phyloP scores from a whole-genome alignment of 2,113 vertebrate genomes.

The Corythaeola cristata region DNA sequence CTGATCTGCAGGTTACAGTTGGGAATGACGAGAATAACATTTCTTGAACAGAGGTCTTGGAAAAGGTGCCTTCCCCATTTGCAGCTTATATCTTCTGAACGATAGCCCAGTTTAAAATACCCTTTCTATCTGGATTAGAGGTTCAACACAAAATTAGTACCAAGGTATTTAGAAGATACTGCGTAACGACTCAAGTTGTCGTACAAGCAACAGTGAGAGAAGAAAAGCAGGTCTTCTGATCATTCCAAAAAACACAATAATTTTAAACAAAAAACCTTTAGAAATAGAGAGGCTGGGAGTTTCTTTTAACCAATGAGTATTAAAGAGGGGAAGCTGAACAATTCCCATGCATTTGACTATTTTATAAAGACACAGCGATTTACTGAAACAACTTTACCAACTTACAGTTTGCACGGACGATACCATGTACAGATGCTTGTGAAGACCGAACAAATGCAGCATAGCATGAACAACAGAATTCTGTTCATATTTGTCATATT shows the following conservation, averaged over 20 bases:
- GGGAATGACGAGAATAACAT: not conserved
- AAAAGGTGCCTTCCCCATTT: not conserved
- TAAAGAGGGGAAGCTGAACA: not conserved
- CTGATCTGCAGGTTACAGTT: not conserved
- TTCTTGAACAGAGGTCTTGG: not conserved
- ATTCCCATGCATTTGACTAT: not conserved
- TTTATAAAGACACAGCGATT: not conserved
- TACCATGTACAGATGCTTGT: accelerated
- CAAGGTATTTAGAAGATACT: not conserved
- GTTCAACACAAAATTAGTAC: not conserved
- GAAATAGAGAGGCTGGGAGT: not conserved
- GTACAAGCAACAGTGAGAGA: not conserved
- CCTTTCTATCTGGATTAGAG: not conserved
- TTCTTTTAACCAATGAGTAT: not conserved
- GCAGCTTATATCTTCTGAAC: not conserved
- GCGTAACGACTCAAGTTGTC: not conserved
- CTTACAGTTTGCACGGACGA: accelerated
- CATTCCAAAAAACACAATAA: not conserved
- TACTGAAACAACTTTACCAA: not conserved
- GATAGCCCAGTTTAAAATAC: not conserved
- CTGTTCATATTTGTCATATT: not conserved
- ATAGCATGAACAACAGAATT: not conserved
- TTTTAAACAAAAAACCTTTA: not conserved
- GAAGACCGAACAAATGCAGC: not conserved
- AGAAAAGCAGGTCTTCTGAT: not conserved